These are phyloP conservation scores for Myotis myotis DNA, from an alignment of 2,797 vertebrate genomes.

Conservation along the genomic window DNA sequence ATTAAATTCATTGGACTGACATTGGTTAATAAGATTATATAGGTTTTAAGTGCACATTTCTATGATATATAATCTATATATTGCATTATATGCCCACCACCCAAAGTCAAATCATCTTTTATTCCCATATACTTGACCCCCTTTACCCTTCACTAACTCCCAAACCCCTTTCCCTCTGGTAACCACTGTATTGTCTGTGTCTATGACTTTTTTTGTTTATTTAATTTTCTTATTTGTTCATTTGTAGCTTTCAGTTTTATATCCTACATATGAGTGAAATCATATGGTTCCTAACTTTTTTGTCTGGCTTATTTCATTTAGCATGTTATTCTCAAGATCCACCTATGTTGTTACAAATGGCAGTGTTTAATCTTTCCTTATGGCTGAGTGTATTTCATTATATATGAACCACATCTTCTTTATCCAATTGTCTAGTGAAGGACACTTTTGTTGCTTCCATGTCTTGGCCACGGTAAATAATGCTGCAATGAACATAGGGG, in stretches of 20 bases:
- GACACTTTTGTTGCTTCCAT: neutral
- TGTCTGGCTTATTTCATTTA: neutral
- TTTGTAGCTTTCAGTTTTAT: neutral
- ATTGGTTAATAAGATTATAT: neutral
- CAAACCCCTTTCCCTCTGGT: neutral
- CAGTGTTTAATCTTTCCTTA: neutral
- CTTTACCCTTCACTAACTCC: neutral
- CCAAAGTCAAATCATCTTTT: neutral
- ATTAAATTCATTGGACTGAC: neutral
- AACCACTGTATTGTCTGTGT: neutral
- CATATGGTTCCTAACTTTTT: neutral
- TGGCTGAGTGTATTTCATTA: neutral
- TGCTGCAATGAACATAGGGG: neutral
- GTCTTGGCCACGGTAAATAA: neutral
- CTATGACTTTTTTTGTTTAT: neutral
- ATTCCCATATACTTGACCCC: neutral
- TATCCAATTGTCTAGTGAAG: neutral
- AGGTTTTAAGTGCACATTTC: neutral
- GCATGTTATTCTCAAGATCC: neutral
- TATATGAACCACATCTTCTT: neutral
- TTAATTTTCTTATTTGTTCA: neutral
- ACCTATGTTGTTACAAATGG: neutral
- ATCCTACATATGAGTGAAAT: neutral
- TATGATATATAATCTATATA: neutral
- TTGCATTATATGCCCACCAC: neutral